Base-by-base conservation (phyloP, 2,113 vertebrate genomes). In the Rhizomys pruinosus region DNA sequence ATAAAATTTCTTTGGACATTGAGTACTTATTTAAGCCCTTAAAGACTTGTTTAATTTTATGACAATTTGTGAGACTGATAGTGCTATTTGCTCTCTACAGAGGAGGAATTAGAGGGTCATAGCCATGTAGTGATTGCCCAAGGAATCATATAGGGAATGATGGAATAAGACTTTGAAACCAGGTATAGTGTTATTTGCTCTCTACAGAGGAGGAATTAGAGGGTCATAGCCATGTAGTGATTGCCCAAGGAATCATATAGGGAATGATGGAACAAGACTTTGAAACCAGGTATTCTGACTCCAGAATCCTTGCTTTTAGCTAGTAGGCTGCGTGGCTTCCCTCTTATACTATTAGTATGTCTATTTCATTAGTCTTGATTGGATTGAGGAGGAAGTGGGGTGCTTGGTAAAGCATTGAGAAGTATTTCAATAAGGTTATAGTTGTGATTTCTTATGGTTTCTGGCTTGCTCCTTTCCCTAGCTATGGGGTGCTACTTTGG, bases 401-500 rank as follows among this genome's bases (percentile, higher is more conserved):
- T 93, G 42, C 89, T 77, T 4, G 4, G 32, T 29, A 63, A n/a
- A 82, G 59, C 34, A 29, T 63, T 25, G 1, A 19, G 64, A 97
- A 63, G 34, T 64, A 17, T 12, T 20, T 5, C 61, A 37, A n/a
- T 81, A 93, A 84, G n/a, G 87, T 55, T 57, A 13, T 25, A 0
- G 39, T 39, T 34, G 17, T 78, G 52, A 37, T 42, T 92, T 71
- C 37, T 52, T 55, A 59, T n/a, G 73, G 22, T 52, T 68, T 93
- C 52, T 95, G 0, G 93, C 55, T 94, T 91, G 84, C 96, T 90
- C 73, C 89, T 96, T 55, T 94, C 7, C 2, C 25, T 93, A 99
- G 99, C 97, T 99, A 99, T 0, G 99, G 99, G 0, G 99, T 99
- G 95, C 97, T 99, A 96, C 96, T 99, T 89, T 99, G 99, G 99